These are phyloP conservation scores for Monopis laevigella DNA, from an alignment of 2,888 invertebrate species.

Conservation along the genomic window DNA sequence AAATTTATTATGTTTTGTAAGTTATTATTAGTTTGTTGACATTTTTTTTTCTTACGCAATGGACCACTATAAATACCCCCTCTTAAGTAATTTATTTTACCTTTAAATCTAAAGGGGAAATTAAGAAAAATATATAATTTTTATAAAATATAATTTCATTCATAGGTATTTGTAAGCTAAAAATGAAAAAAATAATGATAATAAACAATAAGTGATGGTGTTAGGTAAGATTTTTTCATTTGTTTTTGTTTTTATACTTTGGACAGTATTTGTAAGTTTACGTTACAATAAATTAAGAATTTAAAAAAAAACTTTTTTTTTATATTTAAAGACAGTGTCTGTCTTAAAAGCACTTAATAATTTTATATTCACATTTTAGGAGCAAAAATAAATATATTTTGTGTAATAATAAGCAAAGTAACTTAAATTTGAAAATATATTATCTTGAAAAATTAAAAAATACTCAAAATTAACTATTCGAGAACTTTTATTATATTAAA, in stretches of 20 bases:
- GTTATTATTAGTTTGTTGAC: too few species aligned
- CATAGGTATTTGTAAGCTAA: too few species aligned
- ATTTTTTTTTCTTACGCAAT: too few species aligned
- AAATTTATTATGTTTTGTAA: too few species aligned
- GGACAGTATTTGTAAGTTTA: constrained; percentile 1
- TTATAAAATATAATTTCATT: too few species aligned
- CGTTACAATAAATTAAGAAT: neutral
- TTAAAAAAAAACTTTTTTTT: constrained; percentile 23
- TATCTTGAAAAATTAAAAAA: neutral
- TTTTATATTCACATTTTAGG: constrained; percentile 21
- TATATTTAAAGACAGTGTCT: constrained; percentile 50
- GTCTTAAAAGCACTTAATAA: constrained; percentile 54
- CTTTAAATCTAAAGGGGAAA: too few species aligned
- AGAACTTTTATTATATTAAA: neutral
- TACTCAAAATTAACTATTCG: neutral
- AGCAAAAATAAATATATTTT: neutral
- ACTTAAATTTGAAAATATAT: neutral
- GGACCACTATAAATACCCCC: too few species aligned
- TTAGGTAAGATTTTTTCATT: neutral
- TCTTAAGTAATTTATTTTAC: too few species aligned
- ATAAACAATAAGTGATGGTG: neutral
- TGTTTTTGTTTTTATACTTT: neutral
- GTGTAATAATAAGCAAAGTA: neutral
- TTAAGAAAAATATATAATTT: too few species aligned
- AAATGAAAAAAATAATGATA: neutral